A percentile compares a stretch with the other conserved stretches of the same genome.
These are phyloP conservation scores for Zeugodacus cucurbitae DNA, from an alignment of 1,140 invertebrate species.

Conservation along the genomic window DNA sequence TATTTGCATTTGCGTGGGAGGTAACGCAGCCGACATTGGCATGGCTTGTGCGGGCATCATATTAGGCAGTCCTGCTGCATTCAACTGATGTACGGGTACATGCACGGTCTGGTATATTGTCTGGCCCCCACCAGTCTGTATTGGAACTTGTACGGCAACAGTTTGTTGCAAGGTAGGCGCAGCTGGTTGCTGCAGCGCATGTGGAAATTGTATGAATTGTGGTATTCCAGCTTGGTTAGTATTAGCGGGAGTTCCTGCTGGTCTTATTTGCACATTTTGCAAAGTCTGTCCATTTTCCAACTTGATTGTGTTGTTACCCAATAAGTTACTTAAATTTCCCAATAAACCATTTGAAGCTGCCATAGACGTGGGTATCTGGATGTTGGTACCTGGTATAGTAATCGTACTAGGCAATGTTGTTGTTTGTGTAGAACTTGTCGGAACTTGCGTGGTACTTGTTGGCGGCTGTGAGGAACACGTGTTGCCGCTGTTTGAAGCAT, in stretches of 20 bases:
- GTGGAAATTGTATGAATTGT: slow-evolving; percentile 79
- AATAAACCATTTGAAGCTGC: slow-evolving; percentile 61
- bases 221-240: slow-evolving; percentile 54
- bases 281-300: slow-evolving; percentile 59
- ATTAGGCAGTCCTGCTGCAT: slow-evolving; percentile 66
- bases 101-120: slow-evolving; percentile 94
- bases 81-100: slow-evolving; percentile 84
- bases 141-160: slow-evolving; percentile 92
- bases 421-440: slow-evolving; percentile 14
- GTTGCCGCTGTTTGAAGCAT: background rate
- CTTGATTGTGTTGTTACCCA: slow-evolving; percentile 52
- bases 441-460: slow-evolving; percentile 12
- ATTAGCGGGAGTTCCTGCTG: slow-evolving; percentile 65
- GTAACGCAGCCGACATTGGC: slow-evolving; percentile 55
- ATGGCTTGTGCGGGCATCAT: slow-evolving; percentile 59
- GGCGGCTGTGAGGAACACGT: background rate
- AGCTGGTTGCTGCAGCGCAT: slow-evolving; percentile 44
- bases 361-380: slow-evolving; percentile 69
- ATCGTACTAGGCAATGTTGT: slow-evolving; percentile 66
- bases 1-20: slow-evolving; percentile 71
- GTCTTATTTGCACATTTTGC: slow-evolving; percentile 80
- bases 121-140: slow-evolving; percentile 88
- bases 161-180: slow-evolving; percentile 79
- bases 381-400: slow-evolving; percentile 71
- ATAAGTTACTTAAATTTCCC: slow-evolving; percentile 51